Conservation (phyloP, 2,888 invertebrate genomes). For the Lydus trimaculatus region DNA sequence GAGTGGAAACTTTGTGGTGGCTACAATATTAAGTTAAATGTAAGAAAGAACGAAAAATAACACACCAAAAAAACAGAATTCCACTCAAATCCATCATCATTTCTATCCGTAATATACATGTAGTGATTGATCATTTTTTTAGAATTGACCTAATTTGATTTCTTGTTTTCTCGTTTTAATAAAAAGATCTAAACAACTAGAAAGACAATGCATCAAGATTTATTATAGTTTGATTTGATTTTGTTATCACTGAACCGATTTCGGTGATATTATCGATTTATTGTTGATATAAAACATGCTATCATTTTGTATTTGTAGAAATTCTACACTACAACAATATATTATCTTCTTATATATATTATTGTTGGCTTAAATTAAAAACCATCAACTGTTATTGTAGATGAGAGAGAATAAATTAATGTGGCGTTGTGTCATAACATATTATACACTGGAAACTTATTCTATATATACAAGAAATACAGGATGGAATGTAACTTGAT, state of each 20-base stretch:
- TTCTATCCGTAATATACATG: too few relatives aligned
- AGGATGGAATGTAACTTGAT: constrained; percentile 25
- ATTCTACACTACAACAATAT: background rate
- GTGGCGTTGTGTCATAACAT: constrained; percentile 22
- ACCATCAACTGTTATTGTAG: constrained; percentile 6
- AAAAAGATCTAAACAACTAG: background rate
- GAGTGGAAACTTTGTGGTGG: constrained; percentile 1
- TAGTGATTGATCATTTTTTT: too few relatives aligned
- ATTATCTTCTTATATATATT: background rate
- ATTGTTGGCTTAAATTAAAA: constrained; percentile 3
- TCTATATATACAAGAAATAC: constrained; percentile 19
- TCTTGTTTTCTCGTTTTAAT: background rate
- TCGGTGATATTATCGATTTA: background rate
- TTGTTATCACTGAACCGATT: background rate
- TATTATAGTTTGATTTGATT: background rate
- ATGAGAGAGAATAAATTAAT: constrained; percentile 23
- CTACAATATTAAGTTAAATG: background rate
- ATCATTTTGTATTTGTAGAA: background rate
- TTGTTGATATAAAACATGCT: background rate
- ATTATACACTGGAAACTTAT: constrained; percentile 2
- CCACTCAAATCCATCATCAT: too few relatives aligned
- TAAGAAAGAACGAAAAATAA: background rate
- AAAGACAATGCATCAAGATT: background rate
- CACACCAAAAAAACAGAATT: background rate
- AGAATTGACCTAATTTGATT: background rate